Conservation (phyloP, 2,113 vertebrate genomes). For the Thamnaconus septentrionalis region DNA sequence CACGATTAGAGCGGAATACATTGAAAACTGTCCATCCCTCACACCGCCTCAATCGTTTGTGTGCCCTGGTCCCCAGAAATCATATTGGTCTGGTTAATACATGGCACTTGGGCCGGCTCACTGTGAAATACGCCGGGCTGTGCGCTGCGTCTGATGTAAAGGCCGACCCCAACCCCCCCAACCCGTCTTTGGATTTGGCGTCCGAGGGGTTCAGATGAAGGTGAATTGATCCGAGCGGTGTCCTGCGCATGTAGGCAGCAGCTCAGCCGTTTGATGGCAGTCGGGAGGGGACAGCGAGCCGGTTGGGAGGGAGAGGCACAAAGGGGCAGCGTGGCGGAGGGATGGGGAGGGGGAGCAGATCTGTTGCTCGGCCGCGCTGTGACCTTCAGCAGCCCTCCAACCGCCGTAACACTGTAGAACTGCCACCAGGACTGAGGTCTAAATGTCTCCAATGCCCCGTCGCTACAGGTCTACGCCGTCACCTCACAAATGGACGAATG, state of each 20-base stretch:
- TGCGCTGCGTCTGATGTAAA: slow-evolving; percentile 10
- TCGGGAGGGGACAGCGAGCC: slow-evolving; percentile 34
- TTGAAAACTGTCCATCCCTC: slow-evolving; percentile 28
- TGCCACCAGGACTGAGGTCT: too few relatives aligned
- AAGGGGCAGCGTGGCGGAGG: neutral
- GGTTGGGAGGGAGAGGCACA: neutral
- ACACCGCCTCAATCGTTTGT: slow-evolving; percentile 52
- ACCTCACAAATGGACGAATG: too few relatives aligned
- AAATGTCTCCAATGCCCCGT: too few relatives aligned
- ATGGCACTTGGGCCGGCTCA: slow-evolving; percentile 16
- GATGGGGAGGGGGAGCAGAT: slow-evolving; percentile 27
- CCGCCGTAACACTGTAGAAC: slow-evolving; percentile 8
- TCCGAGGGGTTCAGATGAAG: slow-evolving; percentile 52
- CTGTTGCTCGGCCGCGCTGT: slow-evolving; percentile 40
- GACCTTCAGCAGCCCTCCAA: slow-evolving; percentile 67
- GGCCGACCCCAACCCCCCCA: slow-evolving; percentile 20
- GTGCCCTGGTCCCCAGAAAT: slow-evolving; percentile 9
- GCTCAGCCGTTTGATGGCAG: slow-evolving; percentile 16
- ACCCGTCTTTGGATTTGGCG: slow-evolving; percentile 49
- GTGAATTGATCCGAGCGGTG: slow-evolving; percentile 53
- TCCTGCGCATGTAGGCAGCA: slow-evolving; percentile 46
- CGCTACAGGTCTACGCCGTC: too few relatives aligned
- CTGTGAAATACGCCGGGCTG: slow-evolving; percentile 7
- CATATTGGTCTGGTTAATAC: slow-evolving; percentile 48
- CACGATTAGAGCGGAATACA: slow-evolving; percentile 44